Conservation (phyloP, 2,797 vertebrate species). For the Spinus olivaceus region DNA sequence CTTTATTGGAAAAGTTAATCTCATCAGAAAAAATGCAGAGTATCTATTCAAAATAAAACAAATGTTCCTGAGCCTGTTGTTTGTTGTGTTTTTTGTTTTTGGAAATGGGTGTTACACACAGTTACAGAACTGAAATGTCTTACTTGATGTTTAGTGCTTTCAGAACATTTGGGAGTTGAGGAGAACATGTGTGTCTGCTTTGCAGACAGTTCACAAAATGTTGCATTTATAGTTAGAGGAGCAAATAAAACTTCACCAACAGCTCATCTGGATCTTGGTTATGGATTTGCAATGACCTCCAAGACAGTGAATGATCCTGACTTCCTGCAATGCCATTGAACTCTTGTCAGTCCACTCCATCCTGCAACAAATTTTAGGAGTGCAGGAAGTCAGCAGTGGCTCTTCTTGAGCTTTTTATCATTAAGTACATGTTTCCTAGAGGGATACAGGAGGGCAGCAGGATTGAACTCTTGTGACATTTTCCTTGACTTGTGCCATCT, state of each 20-base stretch:
- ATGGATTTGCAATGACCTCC: not conserved
- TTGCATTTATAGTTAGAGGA: not conserved
- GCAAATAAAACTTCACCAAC: not conserved
- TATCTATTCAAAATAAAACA: not conserved
- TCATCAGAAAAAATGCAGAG: not conserved
- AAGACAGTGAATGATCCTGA: not conserved
- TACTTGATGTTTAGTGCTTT: not conserved
- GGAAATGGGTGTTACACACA: not conserved
- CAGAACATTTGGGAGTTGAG: not conserved
- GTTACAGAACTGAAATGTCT: not conserved
- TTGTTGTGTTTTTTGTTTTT: not conserved
- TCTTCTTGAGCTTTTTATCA: not conserved
- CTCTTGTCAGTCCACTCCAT: not conserved
- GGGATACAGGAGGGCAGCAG: not conserved
- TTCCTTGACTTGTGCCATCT: not conserved
- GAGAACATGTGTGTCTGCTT: not conserved
- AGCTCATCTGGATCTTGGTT: not conserved
- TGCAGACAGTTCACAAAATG: not conserved
- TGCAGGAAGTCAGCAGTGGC: not conserved
- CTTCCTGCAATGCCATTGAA: not conserved
- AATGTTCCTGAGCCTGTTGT: not conserved
- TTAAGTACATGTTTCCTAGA: not conserved
- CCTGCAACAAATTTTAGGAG: not conserved
- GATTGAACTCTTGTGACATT: not conserved
- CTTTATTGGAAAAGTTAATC: constrained; percentile 1